Conservation (phyloP, 2,113 vertebrate genomes). For the Platysteira castanea region DNA sequence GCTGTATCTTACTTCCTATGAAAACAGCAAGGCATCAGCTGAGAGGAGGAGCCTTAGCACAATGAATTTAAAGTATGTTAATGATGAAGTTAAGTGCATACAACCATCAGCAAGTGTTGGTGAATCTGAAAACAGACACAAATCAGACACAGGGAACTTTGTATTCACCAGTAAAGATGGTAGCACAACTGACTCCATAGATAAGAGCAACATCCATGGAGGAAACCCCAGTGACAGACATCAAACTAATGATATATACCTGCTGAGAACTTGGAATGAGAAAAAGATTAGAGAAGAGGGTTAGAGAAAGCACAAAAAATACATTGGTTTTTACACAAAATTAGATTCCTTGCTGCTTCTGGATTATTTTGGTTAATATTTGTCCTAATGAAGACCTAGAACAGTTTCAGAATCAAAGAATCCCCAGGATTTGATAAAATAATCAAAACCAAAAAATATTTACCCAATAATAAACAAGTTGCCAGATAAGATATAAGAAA, state of each 20-base stretch:
- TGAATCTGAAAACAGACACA: not conserved
- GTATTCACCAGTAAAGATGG: not conserved
- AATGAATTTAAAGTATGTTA: not conserved
- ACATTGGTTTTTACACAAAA: not conserved
- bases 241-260: not conserved
- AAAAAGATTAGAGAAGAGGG: not conserved
- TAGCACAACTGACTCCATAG: not conserved
- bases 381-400: not conserved
- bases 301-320: not conserved
- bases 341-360: not conserved
- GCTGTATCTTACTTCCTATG: not conserved
- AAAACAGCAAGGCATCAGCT: not conserved
- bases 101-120: not conserved
- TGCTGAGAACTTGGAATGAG: not conserved
- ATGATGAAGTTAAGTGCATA: not conserved
- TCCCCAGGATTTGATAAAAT: not conserved
- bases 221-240: not conserved
- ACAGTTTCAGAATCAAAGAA: not conserved
- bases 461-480: not conserved
- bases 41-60: not conserved
- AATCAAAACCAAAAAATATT: not conserved
- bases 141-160: not conserved
- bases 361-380: not conserved
- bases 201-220: not conserved
- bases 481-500: not conserved